Evolutionary conservation across 2,797 vertebrate species (phyloP).

Genomic region (Cyprinodon diabolis): DNA sequence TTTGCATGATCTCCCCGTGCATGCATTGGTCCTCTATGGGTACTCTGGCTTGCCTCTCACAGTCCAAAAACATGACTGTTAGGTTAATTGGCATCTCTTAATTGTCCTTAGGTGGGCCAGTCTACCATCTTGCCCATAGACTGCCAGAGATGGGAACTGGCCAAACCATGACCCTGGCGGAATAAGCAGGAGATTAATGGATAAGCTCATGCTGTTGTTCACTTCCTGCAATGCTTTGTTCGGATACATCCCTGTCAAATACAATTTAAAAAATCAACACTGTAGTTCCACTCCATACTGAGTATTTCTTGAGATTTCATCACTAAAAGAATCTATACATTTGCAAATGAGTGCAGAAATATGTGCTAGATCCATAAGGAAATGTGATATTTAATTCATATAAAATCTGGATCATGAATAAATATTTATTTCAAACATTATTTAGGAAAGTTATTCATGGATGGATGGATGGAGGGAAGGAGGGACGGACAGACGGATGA

Average conservation of each 20-base stretch:
- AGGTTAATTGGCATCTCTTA: too few species aligned
- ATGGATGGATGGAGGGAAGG: not conserved
- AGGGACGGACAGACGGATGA: too few species aligned
- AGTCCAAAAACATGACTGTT: too few species aligned
- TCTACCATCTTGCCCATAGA: too few species aligned
- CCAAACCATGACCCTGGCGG: too few species aligned
- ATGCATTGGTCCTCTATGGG: too few species aligned
- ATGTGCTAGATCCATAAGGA: not conserved
- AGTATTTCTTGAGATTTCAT: not conserved
- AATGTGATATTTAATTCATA: not conserved
- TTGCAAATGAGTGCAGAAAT: not conserved
- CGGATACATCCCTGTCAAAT: conserved; percentile 15
- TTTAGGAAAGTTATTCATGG: not conserved
- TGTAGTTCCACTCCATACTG: not conserved
- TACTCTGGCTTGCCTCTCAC: too few species aligned
- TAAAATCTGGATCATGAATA: not conserved
- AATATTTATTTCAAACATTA: not conserved
- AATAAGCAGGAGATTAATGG: too few species aligned
- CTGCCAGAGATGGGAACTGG: too few species aligned
- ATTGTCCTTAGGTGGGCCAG: too few species aligned
- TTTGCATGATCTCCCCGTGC: too few species aligned
- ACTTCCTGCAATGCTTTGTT: conserved; percentile 40
- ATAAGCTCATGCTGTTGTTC: conserved; percentile 1
- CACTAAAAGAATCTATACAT: not conserved
- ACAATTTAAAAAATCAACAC: not conserved